Evolutionary conservation across 2,113 vertebrate species (phyloP).

Genomic region (Nesogale talazaci): DNA sequence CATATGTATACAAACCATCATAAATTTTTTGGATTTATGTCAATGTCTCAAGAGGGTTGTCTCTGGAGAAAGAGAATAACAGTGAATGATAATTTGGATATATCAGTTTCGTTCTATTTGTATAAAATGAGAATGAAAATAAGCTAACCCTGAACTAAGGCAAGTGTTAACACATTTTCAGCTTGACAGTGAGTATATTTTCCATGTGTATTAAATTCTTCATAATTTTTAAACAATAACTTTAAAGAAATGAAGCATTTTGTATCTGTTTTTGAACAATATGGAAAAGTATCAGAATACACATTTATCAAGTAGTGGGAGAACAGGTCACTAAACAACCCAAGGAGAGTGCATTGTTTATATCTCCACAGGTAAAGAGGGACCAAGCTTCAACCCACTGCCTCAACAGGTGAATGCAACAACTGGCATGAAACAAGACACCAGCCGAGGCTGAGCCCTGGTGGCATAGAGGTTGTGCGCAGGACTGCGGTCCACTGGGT

Average conservation of each 20-base stretch:
- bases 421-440: no score
- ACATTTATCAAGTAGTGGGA: no score
- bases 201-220: constrained; percentile 45
- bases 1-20: not conserved
- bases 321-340: no score
- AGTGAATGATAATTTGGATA: not conserved
- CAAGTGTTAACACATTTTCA: constrained; percentile 33
- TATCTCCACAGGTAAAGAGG: no score
- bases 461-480: no score
- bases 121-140: not conserved
- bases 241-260: constrained; percentile 35
- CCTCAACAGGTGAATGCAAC: no score
- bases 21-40: not conserved
- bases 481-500: no score
- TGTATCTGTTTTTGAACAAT: constrained; percentile 60
- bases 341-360: no score
- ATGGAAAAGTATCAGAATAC: constrained; percentile 37
- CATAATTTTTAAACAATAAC: constrained; percentile 51
- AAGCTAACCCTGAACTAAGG: not conserved
- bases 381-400: no score
- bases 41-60: not conserved
- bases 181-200: not conserved
- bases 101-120: not conserved
- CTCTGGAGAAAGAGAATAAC: not conserved
- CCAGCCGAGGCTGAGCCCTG: no score